Percentiles rank a stretch among this genome's conserved stretches.
Conservation (phyloP, 2,113 vertebrate species). For the Cyphomyrus plagiostoma region DNA sequence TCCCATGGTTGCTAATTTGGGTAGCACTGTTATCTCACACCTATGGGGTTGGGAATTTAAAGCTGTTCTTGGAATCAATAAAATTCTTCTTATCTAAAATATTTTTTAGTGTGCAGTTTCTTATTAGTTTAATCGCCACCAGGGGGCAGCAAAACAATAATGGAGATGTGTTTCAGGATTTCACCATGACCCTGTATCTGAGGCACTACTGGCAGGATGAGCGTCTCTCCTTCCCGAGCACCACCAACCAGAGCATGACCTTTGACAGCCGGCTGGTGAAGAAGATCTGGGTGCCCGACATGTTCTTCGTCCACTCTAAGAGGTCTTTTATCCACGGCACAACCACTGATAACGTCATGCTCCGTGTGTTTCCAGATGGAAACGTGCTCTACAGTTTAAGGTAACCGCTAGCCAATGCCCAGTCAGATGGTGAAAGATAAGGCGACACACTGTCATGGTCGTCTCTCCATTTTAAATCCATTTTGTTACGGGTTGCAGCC, state of each 20-base stretch:
- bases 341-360: slow-evolving; percentile 94
- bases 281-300: slow-evolving; percentile 98
- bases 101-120: neutral
- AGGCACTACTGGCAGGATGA: slow-evolving; percentile 97
- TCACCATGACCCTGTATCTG: slow-evolving; percentile 93
- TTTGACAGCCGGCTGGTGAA: slow-evolving; percentile 92
- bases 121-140: neutral
- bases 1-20: neutral
- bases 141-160: neutral
- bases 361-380: slow-evolving; percentile 89
- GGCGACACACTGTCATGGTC: neutral
- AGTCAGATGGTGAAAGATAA: neutral
- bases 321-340: slow-evolving; percentile 96
- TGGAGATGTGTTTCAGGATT: slow-evolving; percentile 65
- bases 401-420: slow-evolving; percentile 48
- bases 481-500: neutral
- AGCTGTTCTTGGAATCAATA: neutral
- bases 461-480: neutral
- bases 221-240: slow-evolving; percentile 85
- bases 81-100: neutral
- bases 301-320: slow-evolving; percentile 98
- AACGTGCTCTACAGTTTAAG: slow-evolving; percentile 95
- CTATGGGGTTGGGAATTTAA: neutral
- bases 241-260: slow-evolving; percentile 96
- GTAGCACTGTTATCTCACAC: neutral